Conservation (phyloP, 2,888 invertebrate genomes). For the Alviniconcha strummeri region DNA sequence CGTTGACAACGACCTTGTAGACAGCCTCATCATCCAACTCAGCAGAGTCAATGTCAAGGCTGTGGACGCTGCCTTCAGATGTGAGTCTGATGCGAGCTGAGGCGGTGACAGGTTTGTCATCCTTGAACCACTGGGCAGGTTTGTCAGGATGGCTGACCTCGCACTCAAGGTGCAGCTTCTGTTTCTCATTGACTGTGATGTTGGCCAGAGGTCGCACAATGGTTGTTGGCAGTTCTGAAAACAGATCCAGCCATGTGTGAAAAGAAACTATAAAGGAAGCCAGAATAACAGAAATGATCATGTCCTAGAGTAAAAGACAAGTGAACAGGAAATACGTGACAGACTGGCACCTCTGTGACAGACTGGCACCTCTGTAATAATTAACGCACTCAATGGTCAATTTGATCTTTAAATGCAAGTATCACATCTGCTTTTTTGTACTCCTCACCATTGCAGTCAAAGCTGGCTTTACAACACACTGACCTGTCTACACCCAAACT, state of each 20-base stretch:
- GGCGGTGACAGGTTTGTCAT: conserved; percentile 84
- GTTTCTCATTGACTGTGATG: conserved; percentile 61
- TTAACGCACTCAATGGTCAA: too few relatives aligned
- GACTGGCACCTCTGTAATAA: too few relatives aligned
- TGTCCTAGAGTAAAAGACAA: too few relatives aligned
- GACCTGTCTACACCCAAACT: too few relatives aligned
- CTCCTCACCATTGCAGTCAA: too few relatives aligned
- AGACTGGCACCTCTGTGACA: too few relatives aligned
- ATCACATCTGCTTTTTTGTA: too few relatives aligned
- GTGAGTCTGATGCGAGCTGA: conserved; percentile 87
- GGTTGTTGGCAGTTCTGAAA: conserved; percentile 59
- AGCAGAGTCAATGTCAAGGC: conserved; percentile 59
- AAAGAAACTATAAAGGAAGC: too few relatives aligned
- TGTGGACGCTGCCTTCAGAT: conserved; percentile 74
- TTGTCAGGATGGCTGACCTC: conserved; percentile 65
- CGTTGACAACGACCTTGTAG: conserved; percentile 84
- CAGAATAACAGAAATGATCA: too few relatives aligned
- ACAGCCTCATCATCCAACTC: conserved; percentile 78
- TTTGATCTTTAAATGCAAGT: too few relatives aligned
- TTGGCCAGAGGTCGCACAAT: conserved; percentile 65
- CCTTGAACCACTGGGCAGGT: conserved; percentile 67
- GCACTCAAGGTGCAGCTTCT: conserved; percentile 64
- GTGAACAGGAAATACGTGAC: not conserved
- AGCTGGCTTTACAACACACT: too few relatives aligned
- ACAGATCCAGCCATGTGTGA: not conserved